Evolutionary conservation across 2,888 invertebrate genomes (phyloP).

Genomic region (Tenthredo notha): DNA sequence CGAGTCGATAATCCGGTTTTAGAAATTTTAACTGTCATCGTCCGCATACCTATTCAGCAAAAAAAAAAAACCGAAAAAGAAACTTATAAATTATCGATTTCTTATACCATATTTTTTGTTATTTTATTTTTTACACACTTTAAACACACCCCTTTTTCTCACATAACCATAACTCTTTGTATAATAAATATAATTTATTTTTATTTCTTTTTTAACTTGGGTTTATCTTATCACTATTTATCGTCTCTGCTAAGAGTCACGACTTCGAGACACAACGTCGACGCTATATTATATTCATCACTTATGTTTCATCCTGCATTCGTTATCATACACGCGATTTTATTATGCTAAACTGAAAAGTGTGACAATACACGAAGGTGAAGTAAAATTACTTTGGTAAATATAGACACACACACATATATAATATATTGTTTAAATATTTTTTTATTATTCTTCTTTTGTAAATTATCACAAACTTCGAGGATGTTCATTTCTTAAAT

Average conservation of each 20-base stretch:
- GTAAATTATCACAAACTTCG: neutral
- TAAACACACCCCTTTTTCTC: neutral
- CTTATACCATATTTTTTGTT: neutral
- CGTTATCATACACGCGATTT: neutral
- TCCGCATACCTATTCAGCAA: neutral
- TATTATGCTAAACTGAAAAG: neutral
- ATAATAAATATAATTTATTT: too few relatives aligned
- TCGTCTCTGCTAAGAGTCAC: neutral
- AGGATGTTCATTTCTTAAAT: neutral
- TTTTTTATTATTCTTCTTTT: neutral
- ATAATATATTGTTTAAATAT: neutral
- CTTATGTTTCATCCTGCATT: neutral
- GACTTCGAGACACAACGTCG: neutral
- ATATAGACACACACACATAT: neutral
- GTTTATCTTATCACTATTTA: conserved; percentile 18
- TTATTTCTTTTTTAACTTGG: too few relatives aligned
- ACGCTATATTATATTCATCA: neutral
- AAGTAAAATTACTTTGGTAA: neutral
- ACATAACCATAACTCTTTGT: neutral
- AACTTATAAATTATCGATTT: neutral
- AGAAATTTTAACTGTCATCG: neutral
- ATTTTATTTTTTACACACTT: too few relatives aligned
- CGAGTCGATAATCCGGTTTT: neutral
- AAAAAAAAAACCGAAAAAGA: neutral
- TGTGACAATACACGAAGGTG: neutral